These are phyloP conservation scores for Scortum barcoo DNA, from an alignment of 2,113 vertebrate genomes.

Conservation along the genomic window DNA sequence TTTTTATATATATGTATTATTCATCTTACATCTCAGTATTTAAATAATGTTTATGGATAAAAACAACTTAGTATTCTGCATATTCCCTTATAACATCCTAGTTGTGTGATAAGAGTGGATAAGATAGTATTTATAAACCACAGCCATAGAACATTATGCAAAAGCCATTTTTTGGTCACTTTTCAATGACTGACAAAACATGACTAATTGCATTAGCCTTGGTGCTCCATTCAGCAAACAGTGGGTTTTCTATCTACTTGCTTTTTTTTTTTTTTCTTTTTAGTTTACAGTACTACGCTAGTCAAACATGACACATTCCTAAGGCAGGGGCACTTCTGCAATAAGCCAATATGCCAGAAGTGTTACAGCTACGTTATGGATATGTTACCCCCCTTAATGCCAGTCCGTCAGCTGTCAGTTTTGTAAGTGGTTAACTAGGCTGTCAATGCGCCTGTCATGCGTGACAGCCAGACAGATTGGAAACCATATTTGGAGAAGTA, in stretches of 20 bases:
- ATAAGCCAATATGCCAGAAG: constrained; percentile 23
- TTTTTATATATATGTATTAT: not conserved
- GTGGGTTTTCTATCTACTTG: not conserved
- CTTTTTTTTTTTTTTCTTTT: no score
- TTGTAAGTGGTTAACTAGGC: constrained; percentile 65
- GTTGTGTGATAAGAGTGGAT: not conserved
- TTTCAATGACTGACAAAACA: constrained; percentile 10
- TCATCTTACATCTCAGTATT: not conserved
- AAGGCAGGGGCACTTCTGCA: constrained; percentile 23
- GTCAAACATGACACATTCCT: constrained; percentile 7
- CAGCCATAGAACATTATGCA: not conserved
- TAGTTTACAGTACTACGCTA: not conserved
- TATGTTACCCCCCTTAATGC: constrained; percentile 60
- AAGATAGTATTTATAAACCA: not conserved
- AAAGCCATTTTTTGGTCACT: constrained; percentile 7
- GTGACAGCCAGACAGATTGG: constrained; percentile 78
- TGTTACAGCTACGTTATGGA: constrained; percentile 32
- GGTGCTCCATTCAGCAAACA: not conserved
- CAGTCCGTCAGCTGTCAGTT: constrained; percentile 74
- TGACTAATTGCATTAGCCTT: not conserved
- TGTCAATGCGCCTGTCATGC: constrained; percentile 67
- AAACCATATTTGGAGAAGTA: constrained; percentile 73
- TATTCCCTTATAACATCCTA: not conserved
- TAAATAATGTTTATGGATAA: not conserved
- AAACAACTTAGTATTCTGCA: not conserved